A percentile compares a stretch with the other conserved stretches of the same genome.
Conservation (phyloP, 2,888 invertebrate species). For the Cerceris ruficornis region DNA sequence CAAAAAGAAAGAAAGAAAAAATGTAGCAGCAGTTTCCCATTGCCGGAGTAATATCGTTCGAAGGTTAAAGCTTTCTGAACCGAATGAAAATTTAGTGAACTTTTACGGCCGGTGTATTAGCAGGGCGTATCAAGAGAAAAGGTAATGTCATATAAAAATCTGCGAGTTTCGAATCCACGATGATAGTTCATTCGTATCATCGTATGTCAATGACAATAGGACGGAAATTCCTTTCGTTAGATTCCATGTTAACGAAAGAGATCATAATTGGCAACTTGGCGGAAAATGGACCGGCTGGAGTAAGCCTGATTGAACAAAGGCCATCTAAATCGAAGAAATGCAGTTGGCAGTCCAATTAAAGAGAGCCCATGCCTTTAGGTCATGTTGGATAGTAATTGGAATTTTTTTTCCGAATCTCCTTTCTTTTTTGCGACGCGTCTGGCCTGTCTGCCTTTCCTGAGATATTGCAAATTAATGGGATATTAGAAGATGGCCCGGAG, state of each 20-base stretch:
- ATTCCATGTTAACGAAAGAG: conserved; percentile 26
- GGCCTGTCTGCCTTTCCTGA: no score
- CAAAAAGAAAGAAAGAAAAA: no score
- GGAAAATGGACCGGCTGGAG: conserved; percentile 50
- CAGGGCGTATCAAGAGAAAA: no score
- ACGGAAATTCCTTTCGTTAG: conserved; percentile 2
- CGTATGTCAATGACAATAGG: conserved; percentile 15
- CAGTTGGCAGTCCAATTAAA: conserved; percentile 54
- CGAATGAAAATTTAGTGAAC: no score
- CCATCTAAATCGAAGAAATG: conserved; percentile 46
- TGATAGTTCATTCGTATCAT: conserved; percentile 2
- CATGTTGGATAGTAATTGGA: conserved; percentile 17
- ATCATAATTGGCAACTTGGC: conserved; percentile 46
- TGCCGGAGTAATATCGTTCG: no score
- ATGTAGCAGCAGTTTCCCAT: no score
- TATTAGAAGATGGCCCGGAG: no score
- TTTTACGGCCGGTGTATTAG: no score
- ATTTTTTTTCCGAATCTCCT: background rate
- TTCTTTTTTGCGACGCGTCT: background rate
- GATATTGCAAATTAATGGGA: no score
- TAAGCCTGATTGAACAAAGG: conserved; percentile 36
- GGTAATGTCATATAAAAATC: no score
- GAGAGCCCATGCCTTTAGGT: conserved; percentile 7
- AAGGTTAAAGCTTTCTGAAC: no score
- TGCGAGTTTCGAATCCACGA: background rate